Conservation (phyloP, 2,888 invertebrate species). For the Byasa hedistus region DNA sequence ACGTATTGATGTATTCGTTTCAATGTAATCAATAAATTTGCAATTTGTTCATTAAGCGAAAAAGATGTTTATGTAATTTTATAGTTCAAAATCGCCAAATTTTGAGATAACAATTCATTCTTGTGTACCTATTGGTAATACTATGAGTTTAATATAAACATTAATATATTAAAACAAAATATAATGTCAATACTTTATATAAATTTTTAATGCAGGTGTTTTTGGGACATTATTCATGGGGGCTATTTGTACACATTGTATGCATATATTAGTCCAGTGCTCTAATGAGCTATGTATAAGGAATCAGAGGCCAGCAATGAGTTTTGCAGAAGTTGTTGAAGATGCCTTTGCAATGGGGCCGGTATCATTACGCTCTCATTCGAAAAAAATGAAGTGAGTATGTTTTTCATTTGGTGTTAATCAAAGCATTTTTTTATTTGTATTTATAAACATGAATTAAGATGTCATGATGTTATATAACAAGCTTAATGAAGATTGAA, state of each 20-base stretch:
- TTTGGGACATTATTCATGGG: conserved; percentile 91
- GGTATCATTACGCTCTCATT: conserved; percentile 79
- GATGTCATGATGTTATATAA: not conserved
- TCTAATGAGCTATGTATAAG: conserved; percentile 87
- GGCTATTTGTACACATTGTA: conserved; percentile 94
- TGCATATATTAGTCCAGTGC: conserved; percentile 90
- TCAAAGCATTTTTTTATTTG: not conserved
- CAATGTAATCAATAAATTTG: too few species aligned
- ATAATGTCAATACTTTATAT: conserved; percentile 3
- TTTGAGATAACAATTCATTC: too few species aligned
- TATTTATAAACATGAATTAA: not conserved
- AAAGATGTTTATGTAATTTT: too few species aligned
- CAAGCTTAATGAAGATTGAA: not conserved
- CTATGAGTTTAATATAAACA: not conserved
- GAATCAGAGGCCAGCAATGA: conserved; percentile 84
- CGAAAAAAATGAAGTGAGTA: conserved; percentile 82
- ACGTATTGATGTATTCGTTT: too few species aligned
- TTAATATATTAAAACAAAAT: not conserved
- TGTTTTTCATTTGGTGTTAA: conserved; percentile 2
- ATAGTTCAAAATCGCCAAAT: too few species aligned
- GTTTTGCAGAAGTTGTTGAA: conserved; percentile 90
- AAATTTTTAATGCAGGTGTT: conserved; percentile 78
- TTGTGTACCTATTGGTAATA: not conserved
- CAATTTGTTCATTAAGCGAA: too few species aligned
- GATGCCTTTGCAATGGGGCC: conserved; percentile 89